Base-by-base conservation (phyloP, 2,113 vertebrate genomes). In the Erythrocercus mccallii region DNA sequence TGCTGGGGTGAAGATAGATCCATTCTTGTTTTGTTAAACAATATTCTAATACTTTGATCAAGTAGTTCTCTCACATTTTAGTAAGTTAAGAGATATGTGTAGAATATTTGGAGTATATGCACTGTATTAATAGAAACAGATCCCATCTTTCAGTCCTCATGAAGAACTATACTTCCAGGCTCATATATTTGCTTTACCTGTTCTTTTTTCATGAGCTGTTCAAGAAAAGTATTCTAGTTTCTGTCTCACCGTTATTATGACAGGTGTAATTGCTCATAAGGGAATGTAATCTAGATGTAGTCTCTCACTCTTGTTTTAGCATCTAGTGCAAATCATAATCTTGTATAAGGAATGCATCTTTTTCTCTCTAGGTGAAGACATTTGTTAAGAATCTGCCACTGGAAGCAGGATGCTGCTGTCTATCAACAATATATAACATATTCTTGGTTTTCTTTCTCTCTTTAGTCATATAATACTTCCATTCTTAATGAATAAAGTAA, bases 1-100 rank as follows among this genome's bases (percentile, higher is more conserved):
- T 95, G 79, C 83, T 62, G 82, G 57, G 81, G 66, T 70, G n/a
- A 95, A 95, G 94, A 86, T 54, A 92, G 92, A 96, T 91, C 57
- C 20, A 8, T 78, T 86, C 76, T 77, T 92, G 15, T 58, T 81
- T 61, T 85, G 45, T 88, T 85, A 45, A 45, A 48, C 71, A 21
- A 19, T 94, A 86, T 68, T 76, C 28, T 76, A 61, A 60, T 66
- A 30, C 19, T 83, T 88, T 77, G 25, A 96, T 88, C 72, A 51
- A 66, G 8, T 24, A 80, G 16, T 62, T 94, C 68, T 54, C 50
- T 28, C 72, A 40, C 8, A 28, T 65, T 92, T 89, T 73, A 42
- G 44, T 81, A 74, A 77, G 9, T 62, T 73, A 53, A 51, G 24
- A 53, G n/a, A 14, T 15, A 40, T 4, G 11, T 68, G 25, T 65